phyloP scores from a whole-genome alignment of 37 sponge, comb jelly and placozoan species.

The Aplysina aerophoba region DNA sequence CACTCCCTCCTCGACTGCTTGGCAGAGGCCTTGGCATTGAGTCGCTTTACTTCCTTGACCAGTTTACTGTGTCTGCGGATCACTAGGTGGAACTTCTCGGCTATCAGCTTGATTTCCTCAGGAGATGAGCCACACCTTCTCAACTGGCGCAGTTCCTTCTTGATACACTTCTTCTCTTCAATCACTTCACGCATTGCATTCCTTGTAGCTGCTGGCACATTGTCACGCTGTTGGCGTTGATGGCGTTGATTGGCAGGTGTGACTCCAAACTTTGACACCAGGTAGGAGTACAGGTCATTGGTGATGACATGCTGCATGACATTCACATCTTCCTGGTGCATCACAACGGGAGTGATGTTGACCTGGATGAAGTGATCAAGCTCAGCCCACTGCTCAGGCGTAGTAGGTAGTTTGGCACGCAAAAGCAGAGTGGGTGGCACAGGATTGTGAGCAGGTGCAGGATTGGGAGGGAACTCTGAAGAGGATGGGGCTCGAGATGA shows the following conservation, averaged over 20 bases:
- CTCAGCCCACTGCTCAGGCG: slow-evolving; percentile 23
- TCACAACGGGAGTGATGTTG: slow-evolving; percentile 4
- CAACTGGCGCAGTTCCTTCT: background rate
- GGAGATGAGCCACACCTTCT: slow-evolving; percentile 2
- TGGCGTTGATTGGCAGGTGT: background rate
- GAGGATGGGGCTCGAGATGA: background rate
- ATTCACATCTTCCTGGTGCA: background rate
- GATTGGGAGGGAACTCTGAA: background rate
- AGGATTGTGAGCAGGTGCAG: background rate
- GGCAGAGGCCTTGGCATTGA: background rate
- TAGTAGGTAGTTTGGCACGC: slow-evolving; percentile 1
- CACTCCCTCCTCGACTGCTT: slow-evolving; percentile 19
- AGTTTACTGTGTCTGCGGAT: slow-evolving; percentile 2
- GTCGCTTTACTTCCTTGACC: background rate
- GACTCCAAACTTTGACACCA: background rate
- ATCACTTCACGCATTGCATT: background rate
- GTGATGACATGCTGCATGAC: slow-evolving; percentile 18
- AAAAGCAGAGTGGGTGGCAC: background rate
- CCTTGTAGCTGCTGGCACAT: background rate
- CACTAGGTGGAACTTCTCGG: background rate
- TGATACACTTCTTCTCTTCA: background rate
- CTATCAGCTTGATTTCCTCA: background rate
- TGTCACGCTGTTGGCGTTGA: background rate
- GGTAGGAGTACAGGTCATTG: background rate
- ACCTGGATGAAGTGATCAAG: background rate